Conservation (phyloP, 2,888 invertebrate species). For the Stenodema calcarata region DNA sequence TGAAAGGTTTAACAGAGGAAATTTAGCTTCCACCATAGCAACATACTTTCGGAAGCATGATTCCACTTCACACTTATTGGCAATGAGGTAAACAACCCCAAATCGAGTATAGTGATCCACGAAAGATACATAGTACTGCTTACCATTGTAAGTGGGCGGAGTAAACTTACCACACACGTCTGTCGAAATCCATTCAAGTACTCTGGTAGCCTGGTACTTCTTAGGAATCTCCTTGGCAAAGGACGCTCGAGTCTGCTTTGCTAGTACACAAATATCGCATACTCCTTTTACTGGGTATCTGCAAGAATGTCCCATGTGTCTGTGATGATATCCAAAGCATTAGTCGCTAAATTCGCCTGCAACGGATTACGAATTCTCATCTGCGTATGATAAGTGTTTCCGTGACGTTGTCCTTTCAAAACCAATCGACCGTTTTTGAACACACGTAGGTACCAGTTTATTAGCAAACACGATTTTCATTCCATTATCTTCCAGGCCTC, state of each 20-base stretch:
- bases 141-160: not conserved
- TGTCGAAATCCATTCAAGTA: not conserved
- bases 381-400: not conserved
- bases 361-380: not conserved
- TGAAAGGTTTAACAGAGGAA: not conserved
- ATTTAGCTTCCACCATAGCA: not conserved
- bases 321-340: not conserved
- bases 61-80: not conserved
- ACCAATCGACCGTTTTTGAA: not conserved
- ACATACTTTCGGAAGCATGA: constrained; percentile 3
- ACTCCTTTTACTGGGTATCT: not conserved
- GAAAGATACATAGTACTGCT: not conserved
- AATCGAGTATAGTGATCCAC: constrained; percentile 1
- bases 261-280: not conserved
- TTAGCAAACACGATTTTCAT: not conserved
- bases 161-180: not conserved
- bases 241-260: not conserved
- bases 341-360: not conserved
- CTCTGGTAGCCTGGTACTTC: not conserved
- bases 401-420: not conserved
- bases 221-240: not conserved
- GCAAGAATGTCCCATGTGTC: not conserved
- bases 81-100: not conserved
- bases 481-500: not conserved
- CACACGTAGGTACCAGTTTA: too few species aligned